Conservation (phyloP, 1,140 invertebrate genomes). For the Drosophila malerkotliana region DNA sequence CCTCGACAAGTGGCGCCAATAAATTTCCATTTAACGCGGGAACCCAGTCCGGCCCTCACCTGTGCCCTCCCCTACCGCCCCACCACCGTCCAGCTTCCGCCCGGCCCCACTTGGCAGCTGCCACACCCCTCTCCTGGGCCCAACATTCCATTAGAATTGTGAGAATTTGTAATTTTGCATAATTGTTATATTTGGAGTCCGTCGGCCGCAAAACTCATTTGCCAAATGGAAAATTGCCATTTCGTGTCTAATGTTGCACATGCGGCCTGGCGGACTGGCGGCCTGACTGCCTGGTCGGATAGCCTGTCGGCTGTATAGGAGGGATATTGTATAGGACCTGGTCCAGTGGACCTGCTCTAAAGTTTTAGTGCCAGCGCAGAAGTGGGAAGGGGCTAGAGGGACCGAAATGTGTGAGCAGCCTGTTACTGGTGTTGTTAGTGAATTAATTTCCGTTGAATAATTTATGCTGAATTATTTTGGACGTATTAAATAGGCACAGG, state of each 20-base stretch:
- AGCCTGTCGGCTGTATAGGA: neutral
- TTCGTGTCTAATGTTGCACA: slow-evolving; percentile 81
- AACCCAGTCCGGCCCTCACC: slow-evolving; percentile 19
- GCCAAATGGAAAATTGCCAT: slow-evolving; percentile 83
- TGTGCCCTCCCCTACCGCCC: neutral
- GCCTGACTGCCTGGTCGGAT: neutral
- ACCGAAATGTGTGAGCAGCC: slow-evolving; percentile 13
- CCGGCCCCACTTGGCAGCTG: neutral
- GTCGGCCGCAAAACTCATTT: slow-evolving; percentile 83
- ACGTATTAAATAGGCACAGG: slow-evolving; percentile 54
- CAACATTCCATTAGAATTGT: slow-evolving; percentile 81
- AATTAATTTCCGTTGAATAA: slow-evolving; percentile 83
- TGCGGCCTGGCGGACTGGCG: slow-evolving; percentile 58
- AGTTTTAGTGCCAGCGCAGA: slow-evolving; percentile 62
- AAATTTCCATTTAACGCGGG: slow-evolving; percentile 76
- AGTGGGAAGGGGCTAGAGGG: slow-evolving; percentile 13
- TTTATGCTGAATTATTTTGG: slow-evolving; percentile 81
- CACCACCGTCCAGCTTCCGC: neutral
- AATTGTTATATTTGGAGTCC: slow-evolving; percentile 82
- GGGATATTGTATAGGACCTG: neutral
- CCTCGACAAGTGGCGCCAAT: slow-evolving; percentile 66
- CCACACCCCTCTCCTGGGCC: slow-evolving; percentile 8
- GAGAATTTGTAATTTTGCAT: slow-evolving; percentile 84
- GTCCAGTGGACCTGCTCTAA: slow-evolving; percentile 29
- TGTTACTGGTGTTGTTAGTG: slow-evolving; percentile 76